Evolutionary conservation across 2,888 invertebrate species (phyloP), one percentile per base, ranked within the genome.

Genomic region (Caenorhabditis angaria): DNA sequence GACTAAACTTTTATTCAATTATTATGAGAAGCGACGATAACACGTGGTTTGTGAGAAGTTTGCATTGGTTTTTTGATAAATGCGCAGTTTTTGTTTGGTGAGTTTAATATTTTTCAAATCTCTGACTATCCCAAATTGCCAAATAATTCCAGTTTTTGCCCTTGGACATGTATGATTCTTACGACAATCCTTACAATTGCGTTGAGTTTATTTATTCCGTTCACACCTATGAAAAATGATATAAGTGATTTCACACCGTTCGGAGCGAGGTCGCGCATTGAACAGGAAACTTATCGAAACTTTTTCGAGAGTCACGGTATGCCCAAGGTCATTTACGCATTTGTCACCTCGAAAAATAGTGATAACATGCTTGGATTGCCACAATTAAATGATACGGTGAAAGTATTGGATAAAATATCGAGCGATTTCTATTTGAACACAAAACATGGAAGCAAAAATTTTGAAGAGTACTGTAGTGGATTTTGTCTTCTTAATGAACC

Each of bases 401-500:
- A 85, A 74, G 74, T 83, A 12, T 59, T 86, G 54, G 82, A 86
- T 61, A 77, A 71, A 59, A 81, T 86, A 47, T 80, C 81, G 8
- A 56, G 70, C 28, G 71, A 83, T 14, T 83, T 86, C 65, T 78
- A 71, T 22, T 28, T 82, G 53, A 68, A 76, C 29, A 80, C 78
- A 0, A 27, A 58, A 2, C 50, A 69, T 18, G 79, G 80, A 4
- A 50, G 64, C 3, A 74, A 76, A 53, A 74, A 77, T 24, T 86
- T 85, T 64, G 73, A 77, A 18, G 70, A 85, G 61, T 85, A 83
- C 61, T 86, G 86, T 69, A 65, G 75, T 14, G 83, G 84, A 18
- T 86, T 86, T 65, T 86, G 86, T 57, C 65, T 82, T 5, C 76
- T 86, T 48, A 86, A 86, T 70, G 86, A 86, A 57, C 86, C 86